A percentile compares a stretch with the other conserved stretches of the same genome.
Conservation (phyloP, 30 jellyfish, hydroid and myxozoan genomes). For the Hydractinia echinata region DNA sequence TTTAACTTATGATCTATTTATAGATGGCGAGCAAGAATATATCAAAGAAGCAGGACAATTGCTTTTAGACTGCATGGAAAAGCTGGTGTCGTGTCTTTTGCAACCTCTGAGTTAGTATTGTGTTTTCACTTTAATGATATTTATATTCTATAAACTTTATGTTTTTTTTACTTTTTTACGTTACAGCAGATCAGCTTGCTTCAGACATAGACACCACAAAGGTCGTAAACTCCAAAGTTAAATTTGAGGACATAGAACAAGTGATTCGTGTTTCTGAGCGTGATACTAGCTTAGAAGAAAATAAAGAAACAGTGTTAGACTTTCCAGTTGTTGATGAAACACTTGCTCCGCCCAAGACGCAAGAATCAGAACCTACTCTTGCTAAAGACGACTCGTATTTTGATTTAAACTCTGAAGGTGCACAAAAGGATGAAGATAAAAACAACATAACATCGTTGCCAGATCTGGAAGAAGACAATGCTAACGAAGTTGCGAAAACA, state of each 20-base stretch:
- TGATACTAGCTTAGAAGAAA: no score
- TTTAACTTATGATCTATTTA: background rate
- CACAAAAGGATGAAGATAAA: no score
- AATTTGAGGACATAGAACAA: background rate
- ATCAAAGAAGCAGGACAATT: constrained; percentile 54
- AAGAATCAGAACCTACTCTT: no score
- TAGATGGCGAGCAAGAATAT: constrained; percentile 63
- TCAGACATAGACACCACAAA: background rate
- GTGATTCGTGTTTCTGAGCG: background rate
- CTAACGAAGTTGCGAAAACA: background rate
- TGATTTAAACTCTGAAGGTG: no score
- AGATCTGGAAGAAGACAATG: background rate
- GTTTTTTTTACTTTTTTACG: no score
- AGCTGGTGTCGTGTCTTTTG: constrained; percentile 32
- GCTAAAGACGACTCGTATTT: no score
- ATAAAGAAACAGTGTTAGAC: no score
- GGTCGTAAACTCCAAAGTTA: background rate
- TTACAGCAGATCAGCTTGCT: background rate
- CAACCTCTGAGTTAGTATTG: background rate
- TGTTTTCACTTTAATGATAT: no score
- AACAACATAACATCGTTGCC: no score
- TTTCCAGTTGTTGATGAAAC: no score
- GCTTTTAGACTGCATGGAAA: constrained; percentile 47
- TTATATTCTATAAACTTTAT: no score
- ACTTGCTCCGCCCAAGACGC: no score